Percentiles rank a stretch among this genome's conserved stretches.
phyloP scores from a whole-genome alignment of 2,888 invertebrate species.

The Andrena fulva region DNA sequence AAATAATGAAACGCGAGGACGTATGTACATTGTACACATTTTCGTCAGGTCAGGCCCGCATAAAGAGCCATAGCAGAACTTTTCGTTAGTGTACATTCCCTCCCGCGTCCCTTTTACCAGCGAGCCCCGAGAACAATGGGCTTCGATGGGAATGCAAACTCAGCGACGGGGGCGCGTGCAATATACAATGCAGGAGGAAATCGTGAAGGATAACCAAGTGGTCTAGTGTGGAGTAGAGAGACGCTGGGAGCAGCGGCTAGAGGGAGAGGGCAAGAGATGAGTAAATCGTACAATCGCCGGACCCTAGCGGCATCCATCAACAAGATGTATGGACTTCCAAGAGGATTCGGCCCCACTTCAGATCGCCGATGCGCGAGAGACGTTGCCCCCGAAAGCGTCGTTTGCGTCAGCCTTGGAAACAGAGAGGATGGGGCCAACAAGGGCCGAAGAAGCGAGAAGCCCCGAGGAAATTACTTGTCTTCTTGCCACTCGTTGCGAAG shows the following conservation, averaged over 20 bases:
- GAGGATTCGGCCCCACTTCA: constrained; percentile 46
- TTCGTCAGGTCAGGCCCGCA: background rate
- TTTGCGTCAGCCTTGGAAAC: constrained; percentile 31
- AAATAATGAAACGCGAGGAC: too few species aligned
- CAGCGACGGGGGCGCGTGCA: constrained; percentile 36
- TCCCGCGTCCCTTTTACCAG: background rate
- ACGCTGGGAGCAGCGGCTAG: too few species aligned
- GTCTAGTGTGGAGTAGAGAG: background rate
- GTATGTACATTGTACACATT: background rate
- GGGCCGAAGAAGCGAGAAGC: constrained; percentile 18
- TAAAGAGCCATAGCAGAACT: background rate
- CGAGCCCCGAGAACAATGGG: constrained; percentile 45
- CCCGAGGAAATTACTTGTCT: constrained; percentile 60
- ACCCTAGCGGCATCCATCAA: constrained; percentile 71
- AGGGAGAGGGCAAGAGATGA: constrained; percentile 40
- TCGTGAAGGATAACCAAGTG: constrained; percentile 40
- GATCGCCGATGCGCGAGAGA: constrained; percentile 45
- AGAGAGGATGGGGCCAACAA: background rate
- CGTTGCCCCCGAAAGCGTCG: constrained; percentile 47
- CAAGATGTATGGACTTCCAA: constrained; percentile 71
- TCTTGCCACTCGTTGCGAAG: constrained; percentile 44
- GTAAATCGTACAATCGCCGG: constrained; percentile 63
- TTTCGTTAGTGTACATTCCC: background rate
- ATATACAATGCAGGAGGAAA: constrained; percentile 35
- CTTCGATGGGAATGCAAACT: constrained; percentile 59